Evolutionary conservation across 2,797 vertebrate genomes (phyloP), one percentile per base, ranked within the genome.

Genomic region (Masticophis lateralis): DNA sequence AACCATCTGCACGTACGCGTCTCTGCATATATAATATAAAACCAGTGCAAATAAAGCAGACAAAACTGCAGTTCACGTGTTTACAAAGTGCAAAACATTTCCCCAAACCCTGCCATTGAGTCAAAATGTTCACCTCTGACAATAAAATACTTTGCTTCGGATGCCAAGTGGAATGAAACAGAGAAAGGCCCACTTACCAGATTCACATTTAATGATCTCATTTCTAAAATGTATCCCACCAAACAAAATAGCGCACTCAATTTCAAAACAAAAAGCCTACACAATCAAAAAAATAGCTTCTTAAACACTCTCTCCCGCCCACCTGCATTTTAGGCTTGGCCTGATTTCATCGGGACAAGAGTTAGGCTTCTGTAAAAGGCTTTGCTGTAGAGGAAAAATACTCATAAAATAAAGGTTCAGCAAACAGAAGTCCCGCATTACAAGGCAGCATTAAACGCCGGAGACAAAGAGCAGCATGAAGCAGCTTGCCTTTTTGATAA

Each of bases 231-330:
- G 96, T 12, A 47, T 83, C 79, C 79, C 79, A 47, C 79, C 43
- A 83, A 83, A 47, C 79, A 83, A 97, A 97, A 97, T 95, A 96
- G 96, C 96, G 92, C 95, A 3, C 96, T 96, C 97, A 97, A 97
- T 97, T 98, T 98, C 97, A 97, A 98, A 98, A 98, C 16, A 97
- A 97, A 97, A 98, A 98, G 97, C 97, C 96, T 91, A 57, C 91
- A 95, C 95, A 93, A 97, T 95, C 28, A 95, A 97, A 97, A 97
- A 97, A 97, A 94, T 90, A 94, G 92, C 94, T 96, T 89, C 83
- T 20, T 95, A 94, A 93, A 93, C 96, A 97, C 92, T 93, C 86
- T 87, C 93, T 95, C 69, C 66, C 66, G 20, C 66, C 66, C 14
- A 37, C n/a, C 66, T 94, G 93, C 92, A 89, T 94, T 91, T 93